phyloP scores from a whole-genome alignment of 2,113 vertebrate genomes.

The Rattus rattus region DNA sequence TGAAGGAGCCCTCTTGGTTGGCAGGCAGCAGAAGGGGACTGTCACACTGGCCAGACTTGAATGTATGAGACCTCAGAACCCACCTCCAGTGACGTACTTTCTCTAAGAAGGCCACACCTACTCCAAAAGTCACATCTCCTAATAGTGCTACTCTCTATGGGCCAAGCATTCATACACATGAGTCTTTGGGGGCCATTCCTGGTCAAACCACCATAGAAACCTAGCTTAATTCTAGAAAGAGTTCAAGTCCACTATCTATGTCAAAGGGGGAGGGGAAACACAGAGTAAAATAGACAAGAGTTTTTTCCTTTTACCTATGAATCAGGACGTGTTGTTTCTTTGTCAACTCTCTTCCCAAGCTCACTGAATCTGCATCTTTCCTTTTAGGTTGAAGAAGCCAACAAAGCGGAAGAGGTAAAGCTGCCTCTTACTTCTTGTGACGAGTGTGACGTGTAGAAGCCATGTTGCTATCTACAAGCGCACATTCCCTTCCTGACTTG shows the following conservation, averaged over 20 bases:
- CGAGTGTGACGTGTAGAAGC: not conserved
- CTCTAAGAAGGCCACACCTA: not conserved
- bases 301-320: not conserved
- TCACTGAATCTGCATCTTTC: conserved; percentile 45
- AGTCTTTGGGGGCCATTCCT: not conserved
- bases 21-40: not conserved
- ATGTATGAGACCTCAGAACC: not conserved
- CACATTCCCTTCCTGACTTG: not conserved
- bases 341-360: not conserved
- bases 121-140: not conserved
- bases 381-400: conserved; percentile 85
- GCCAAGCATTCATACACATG: not conserved
- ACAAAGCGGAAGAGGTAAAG: conserved; percentile 84
- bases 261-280: not conserved
- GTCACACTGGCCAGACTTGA: not conserved
- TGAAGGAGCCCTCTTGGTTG: not conserved
- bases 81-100: not conserved
- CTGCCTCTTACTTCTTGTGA: not conserved
- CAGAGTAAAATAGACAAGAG: not conserved
- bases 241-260: not conserved
- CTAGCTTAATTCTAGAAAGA: conserved; percentile 13
- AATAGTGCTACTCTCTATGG: not conserved
- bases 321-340: not conserved
- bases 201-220: not conserved
- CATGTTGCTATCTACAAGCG: not conserved